phyloP scores from a whole-genome alignment of 2,113 vertebrate genomes.

The Gavialis gangeticus region DNA sequence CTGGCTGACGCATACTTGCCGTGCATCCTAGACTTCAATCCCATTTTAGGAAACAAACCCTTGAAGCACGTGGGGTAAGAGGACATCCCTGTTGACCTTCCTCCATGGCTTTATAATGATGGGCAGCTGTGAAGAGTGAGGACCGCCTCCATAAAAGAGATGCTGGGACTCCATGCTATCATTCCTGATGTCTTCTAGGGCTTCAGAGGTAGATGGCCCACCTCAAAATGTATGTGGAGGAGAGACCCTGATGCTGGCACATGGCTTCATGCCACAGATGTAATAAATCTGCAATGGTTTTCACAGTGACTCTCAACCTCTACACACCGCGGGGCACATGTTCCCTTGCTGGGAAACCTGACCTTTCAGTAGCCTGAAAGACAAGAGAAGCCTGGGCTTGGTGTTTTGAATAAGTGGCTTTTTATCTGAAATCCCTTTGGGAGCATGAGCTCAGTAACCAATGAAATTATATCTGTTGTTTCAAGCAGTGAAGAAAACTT shows the following conservation, averaged over 20 bases:
- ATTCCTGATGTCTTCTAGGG: not conserved
- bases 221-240: not conserved
- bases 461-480: constrained; percentile 81
- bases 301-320: constrained; percentile 49
- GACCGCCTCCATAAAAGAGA: not conserved
- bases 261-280: not conserved
- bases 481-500: constrained; percentile 78
- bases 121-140: not conserved
- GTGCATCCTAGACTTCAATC: not conserved
- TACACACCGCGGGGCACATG: not conserved
- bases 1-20: not conserved
- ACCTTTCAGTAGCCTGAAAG: constrained; percentile 60
- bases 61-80: not conserved
- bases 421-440: constrained; percentile 81
- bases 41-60: accelerated
- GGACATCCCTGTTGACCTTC: not conserved
- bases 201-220: accelerated
- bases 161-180: not conserved
- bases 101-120: accelerated
- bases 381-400: constrained; percentile 60
- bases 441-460: constrained; percentile 77
- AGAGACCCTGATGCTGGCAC: constrained; percentile 1
- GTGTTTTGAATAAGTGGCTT: constrained; percentile 80
- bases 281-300: constrained; percentile 43
- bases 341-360: constrained; percentile 63